phyloP scores from a whole-genome alignment of 2,113 vertebrate species.

The Tauraco erythrolophus region DNA sequence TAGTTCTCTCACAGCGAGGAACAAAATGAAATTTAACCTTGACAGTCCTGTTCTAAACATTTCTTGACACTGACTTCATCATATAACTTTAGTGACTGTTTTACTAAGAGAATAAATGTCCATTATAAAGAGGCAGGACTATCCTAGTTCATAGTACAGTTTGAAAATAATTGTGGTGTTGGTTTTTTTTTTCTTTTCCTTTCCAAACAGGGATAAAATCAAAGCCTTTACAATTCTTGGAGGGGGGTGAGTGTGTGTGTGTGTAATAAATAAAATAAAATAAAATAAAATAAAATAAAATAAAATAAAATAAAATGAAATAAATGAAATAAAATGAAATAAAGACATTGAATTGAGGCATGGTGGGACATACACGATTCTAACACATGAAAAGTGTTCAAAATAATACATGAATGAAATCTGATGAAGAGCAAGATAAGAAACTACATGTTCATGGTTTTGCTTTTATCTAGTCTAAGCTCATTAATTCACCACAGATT shows the following conservation, averaged over 20 bases:
- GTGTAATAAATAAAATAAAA: too few species aligned
- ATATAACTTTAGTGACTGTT: background rate
- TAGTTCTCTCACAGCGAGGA: background rate
- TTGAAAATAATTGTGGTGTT: background rate
- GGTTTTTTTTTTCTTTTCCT: background rate
- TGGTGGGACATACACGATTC: accelerated
- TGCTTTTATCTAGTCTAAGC: background rate
- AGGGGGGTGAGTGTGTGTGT: too few species aligned
- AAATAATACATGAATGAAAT: background rate
- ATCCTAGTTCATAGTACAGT: background rate
- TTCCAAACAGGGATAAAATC: background rate
- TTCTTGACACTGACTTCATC: background rate
- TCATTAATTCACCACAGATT: background rate
- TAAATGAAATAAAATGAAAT: too few species aligned
- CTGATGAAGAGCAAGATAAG: background rate
- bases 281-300: background rate
- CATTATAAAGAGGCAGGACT: background rate
- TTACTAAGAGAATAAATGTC: background rate
- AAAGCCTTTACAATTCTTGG: background rate
- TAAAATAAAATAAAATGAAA: background rate
- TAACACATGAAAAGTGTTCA: background rate
- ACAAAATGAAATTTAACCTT: background rate
- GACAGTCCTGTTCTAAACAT: background rate
- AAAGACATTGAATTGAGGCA: background rate
- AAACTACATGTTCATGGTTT: background rate